Base-by-base conservation (phyloP, 2,113 vertebrate genomes). In the Paratilapia polleni region DNA sequence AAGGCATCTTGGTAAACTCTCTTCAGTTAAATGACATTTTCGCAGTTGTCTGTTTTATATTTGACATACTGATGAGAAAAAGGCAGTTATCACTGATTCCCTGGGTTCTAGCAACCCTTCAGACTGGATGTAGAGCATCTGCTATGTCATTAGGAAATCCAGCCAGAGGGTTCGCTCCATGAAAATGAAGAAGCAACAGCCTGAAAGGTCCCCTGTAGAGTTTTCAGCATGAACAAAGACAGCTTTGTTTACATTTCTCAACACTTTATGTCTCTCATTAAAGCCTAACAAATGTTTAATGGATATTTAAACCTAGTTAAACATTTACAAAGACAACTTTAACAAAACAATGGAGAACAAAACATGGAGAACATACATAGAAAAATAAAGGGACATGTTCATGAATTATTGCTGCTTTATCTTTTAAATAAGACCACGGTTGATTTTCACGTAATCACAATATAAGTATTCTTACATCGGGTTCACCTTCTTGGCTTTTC, bases 121-220 rank as follows among this genome's bases (percentile, higher is more conserved):
- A 88, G 82, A 84, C 81, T 60, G 47, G 62, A 80, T 7, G 8
- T 73, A 63, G 79, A 88, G 81, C 90, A 92, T 94, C 81, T 92
- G 92, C 60, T 87, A 78, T 87, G 78, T 87, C 84, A 92, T 92
- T 87, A 89, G 59, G 66, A 81, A 85, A 76, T 76, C 34, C 83
- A 89, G 82, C 81, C 86, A 87, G 63, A 87, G 86, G 89, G 88
- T 84, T 85, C 36, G 2, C 22, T 77, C 63, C 57, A 58, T 74
- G 76, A 76, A 76, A 87, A 80, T 41, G 20, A 81, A 86, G 64
- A 77, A 26, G 64, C 47, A 43, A 70, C 87, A 80, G 64, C 79
- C 59, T 77, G 68, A 24, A 86, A 78, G 38, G 43, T 41, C 41
- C 87, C 74, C 74, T 22, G 58, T 80, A 64, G 82, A 87, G 68